Evolutionary conservation across 2,888 invertebrate genomes (phyloP).

Genomic region (Chironomus tentans): DNA sequence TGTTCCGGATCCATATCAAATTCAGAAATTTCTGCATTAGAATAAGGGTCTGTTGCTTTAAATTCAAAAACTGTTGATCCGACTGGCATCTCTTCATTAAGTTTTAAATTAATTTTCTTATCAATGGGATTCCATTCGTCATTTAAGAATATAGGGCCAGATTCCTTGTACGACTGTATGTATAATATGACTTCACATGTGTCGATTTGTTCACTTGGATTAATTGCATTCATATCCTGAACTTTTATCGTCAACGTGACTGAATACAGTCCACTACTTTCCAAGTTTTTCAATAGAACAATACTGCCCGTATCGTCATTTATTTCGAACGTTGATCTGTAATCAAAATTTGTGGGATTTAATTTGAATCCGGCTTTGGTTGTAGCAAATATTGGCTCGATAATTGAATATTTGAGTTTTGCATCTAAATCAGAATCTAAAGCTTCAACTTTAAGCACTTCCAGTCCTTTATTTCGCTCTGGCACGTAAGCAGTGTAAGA

Average conservation of each 20-base stretch:
- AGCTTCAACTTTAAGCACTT: conserved; percentile 56
- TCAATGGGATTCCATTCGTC: conserved; percentile 62
- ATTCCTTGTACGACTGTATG: conserved; percentile 66
- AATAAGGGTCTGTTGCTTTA: conserved; percentile 61
- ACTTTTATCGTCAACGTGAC: conserved; percentile 65
- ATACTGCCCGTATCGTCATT: conserved; percentile 60
- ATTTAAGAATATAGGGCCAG: conserved; percentile 64
- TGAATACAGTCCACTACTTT: conserved; percentile 28
- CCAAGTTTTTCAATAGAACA: conserved; percentile 31
- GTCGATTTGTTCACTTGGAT: conserved; percentile 55
- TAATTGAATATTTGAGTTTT: conserved; percentile 57
- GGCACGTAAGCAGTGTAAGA: conserved; percentile 61
- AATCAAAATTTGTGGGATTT: conserved; percentile 53
- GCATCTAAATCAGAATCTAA: conserved; percentile 62
- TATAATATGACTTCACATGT: conserved; percentile 64
- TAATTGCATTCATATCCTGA: conserved; percentile 58
- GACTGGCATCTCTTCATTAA: conserved; percentile 68
- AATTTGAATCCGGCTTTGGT: conserved; percentile 66
- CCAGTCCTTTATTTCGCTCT: conserved; percentile 54
- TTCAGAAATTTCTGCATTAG: conserved; percentile 52
- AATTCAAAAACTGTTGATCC: conserved; percentile 61
- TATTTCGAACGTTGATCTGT: conserved; percentile 59
- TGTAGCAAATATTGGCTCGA: conserved; percentile 57
- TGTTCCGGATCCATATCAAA: conserved; percentile 48
- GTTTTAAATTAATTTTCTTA: conserved; percentile 54